Evolutionary conservation across 1,140 invertebrate species (phyloP).

Genomic region (Brachionus koreanus): DNA sequence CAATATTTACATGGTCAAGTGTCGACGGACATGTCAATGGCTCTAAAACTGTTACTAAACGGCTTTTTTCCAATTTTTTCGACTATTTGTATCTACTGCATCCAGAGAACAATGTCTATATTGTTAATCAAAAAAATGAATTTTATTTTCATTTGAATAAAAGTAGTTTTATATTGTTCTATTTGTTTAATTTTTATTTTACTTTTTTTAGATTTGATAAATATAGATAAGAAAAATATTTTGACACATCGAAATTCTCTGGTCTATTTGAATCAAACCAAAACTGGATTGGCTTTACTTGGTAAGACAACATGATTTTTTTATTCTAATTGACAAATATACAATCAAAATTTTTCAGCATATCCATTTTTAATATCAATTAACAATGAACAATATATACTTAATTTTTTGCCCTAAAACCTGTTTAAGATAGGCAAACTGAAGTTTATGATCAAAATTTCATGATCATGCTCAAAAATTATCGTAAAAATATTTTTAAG

Average conservation of each 20-base stretch:
- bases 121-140: conserved; percentile 34
- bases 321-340: too few relatives aligned
- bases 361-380: too few relatives aligned
- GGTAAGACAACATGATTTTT: not conserved
- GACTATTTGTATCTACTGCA: conserved; percentile 29
- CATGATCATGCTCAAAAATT: too few relatives aligned
- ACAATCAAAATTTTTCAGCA: too few relatives aligned
- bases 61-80: conserved; percentile 10
- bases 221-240: not conserved
- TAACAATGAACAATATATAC: too few relatives aligned
- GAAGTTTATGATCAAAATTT: too few relatives aligned
- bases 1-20: not conserved
- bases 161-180: not conserved
- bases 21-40: not conserved
- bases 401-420: too few relatives aligned
- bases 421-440: too few relatives aligned
- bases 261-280: not conserved
- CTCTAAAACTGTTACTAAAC: not conserved
- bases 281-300: not conserved
- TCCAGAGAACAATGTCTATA: conserved; percentile 38
- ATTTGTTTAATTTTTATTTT: not conserved
- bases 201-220: conserved; percentile 4
- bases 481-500: too few relatives aligned
- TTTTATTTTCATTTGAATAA: conserved; percentile 37
- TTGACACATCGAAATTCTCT: not conserved